These are phyloP conservation scores for Drosophila orosa DNA, from an alignment of 1,140 invertebrate genomes.

Conservation along the genomic window DNA sequence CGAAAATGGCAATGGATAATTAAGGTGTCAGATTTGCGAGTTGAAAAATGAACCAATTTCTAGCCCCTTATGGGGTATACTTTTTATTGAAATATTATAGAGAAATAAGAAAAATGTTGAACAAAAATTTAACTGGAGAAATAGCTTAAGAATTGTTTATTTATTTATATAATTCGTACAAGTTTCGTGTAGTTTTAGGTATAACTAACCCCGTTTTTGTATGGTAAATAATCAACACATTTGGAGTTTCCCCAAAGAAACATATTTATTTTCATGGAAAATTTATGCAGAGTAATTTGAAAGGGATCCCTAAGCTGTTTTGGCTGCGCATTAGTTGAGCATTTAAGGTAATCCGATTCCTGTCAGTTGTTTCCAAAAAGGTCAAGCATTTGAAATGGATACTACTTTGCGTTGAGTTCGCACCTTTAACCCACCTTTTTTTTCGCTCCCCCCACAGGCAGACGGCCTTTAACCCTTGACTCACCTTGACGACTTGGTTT, in stretches of 20 bases:
- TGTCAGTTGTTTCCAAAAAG: conserved; percentile 13
- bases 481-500: conserved; percentile 75
- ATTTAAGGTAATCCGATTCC: conserved; percentile 12
- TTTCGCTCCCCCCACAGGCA: background rate
- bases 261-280: background rate
- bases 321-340: conserved; percentile 1
- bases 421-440: background rate
- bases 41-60: conserved; percentile 4
- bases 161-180: too few species aligned
- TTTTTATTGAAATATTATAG: background rate
- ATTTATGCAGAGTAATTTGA: conserved; percentile 7
- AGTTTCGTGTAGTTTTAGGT: too few species aligned
- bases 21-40: conserved; percentile 4
- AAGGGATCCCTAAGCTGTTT: background rate
- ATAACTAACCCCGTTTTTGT: background rate
- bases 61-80: background rate
- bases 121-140: too few species aligned
- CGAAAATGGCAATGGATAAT: conserved; percentile 6
- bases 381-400: conserved; percentile 58
- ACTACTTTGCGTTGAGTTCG: conserved; percentile 24
- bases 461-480: conserved; percentile 33
- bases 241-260: background rate
- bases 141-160: too few species aligned
- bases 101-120: background rate
- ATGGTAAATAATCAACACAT: background rate